A percentile compares a stretch with the other conserved stretches of the same genome.
Conservation (phyloP, 2,888 invertebrate species). For the Sipha maydis region DNA sequence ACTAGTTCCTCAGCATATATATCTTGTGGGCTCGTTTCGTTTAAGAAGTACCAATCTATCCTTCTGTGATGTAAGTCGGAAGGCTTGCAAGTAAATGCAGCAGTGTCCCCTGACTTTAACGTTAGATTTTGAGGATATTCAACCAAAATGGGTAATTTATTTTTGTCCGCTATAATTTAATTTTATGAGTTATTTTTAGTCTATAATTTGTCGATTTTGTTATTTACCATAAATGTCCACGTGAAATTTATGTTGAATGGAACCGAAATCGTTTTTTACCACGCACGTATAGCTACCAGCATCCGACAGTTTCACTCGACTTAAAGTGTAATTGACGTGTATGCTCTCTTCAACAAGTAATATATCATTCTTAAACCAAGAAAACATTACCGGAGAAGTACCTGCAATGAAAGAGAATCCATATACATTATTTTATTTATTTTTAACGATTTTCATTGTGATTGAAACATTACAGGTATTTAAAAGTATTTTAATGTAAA, state of each 20-base stretch:
- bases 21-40: background rate
- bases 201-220: no score
- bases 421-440: background rate
- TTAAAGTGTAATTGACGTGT: constrained; percentile 35
- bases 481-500: background rate
- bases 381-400: constrained; percentile 15
- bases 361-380: constrained; percentile 41
- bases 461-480: background rate
- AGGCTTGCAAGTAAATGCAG: constrained; percentile 64
- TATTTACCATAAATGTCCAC: constrained; percentile 65
- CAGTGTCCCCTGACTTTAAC: constrained; percentile 64
- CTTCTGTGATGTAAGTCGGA: constrained; percentile 68
- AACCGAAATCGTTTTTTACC: constrained; percentile 69
- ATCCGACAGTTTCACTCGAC: constrained; percentile 65
- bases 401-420: background rate
- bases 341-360: background rate
- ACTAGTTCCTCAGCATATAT: constrained; percentile 12
- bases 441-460: background rate
- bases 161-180: constrained; percentile 62
- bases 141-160: constrained; percentile 65
- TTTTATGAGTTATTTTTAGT: background rate
- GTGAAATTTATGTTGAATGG: constrained; percentile 66
- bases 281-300: constrained; percentile 71
- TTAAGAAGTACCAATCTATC: constrained; percentile 77
- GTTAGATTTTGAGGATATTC: constrained; percentile 65